Base-by-base conservation (phyloP, 2,888 invertebrate species). In the Acanthosepion esculentum region DNA sequence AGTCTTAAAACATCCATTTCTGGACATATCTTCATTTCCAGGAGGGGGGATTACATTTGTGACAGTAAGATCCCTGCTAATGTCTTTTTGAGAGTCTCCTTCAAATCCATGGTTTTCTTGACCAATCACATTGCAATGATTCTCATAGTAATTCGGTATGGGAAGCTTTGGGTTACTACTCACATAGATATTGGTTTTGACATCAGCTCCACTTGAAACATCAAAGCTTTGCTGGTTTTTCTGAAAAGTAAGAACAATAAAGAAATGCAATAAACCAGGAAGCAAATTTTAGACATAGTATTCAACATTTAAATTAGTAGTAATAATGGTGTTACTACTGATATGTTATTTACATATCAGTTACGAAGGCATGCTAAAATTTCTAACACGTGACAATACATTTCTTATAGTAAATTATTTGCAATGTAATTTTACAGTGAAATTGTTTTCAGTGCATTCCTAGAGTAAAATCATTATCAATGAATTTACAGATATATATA, bases 21-120 rank as follows among this genome's bases (percentile, higher is more conserved):
- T 78, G n/a, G 78, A 78, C 78, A 78, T 78, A 78, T 78, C 78
- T 78, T 78, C 78, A 78, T 78, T 78, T 78, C 78, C 78, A 78
- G 78, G 78, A n/a, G 78, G 78, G 18, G 78, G 78, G 78, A 33
- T 78, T 78, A 78, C 78, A 78, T 78, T n/a, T 78, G 78, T 78
- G 78, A 33, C 18, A 12, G 78, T n/a, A 78, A 33, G 33, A n/a
- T n/a, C 78, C 78, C 12, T n/a, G 78, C n/a, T n/a, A 33, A 78
- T 10, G 78, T 78, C n/a, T n/a, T n/a, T 78, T 78, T 33, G 78
- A 15, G 78, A 78, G 78, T 78, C 78, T 33, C n/a, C 33, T 23
- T 78, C 78, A 78, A 78, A 78, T 20, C 78, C 78, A 78, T 78
- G 78, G n/a, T 78, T 78, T 10, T 78, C 78, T n/a, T 15, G 15